Conservation (phyloP, 2,888 invertebrate genomes). For the Trichopria drosophilae region DNA sequence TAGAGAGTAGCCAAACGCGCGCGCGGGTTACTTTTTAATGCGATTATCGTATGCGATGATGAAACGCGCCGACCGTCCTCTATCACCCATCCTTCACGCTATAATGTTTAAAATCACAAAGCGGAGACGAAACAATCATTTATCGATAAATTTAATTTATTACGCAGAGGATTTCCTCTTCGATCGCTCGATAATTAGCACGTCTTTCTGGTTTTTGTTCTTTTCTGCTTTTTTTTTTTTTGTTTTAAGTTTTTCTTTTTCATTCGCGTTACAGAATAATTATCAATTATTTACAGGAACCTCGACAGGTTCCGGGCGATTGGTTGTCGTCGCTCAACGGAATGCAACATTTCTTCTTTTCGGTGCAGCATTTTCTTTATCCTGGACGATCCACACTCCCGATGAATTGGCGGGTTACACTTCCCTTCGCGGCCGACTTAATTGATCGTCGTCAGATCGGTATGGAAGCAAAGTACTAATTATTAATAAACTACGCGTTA, state of each 20-base stretch:
- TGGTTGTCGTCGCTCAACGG: conserved; percentile 45
- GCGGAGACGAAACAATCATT: conserved; percentile 48
- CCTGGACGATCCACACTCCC: conserved; percentile 18
- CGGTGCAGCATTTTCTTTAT: conserved; percentile 36
- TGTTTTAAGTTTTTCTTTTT: too few relatives aligned
- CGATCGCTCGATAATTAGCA: too few relatives aligned
- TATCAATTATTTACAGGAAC: conserved; percentile 47
- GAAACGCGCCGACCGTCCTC: too few relatives aligned
- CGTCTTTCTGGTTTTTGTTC: too few relatives aligned
- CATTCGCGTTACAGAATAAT: conserved; percentile 38
- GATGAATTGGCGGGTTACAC: neutral
- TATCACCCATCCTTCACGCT: conserved; percentile 8
- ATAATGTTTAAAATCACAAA: conserved; percentile 49
- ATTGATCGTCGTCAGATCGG: conserved; percentile 22
- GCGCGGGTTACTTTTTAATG: too few relatives aligned
- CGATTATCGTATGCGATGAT: too few relatives aligned
- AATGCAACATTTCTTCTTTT: conserved; percentile 47
- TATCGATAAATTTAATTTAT: conserved; percentile 29
- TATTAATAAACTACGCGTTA: conserved; percentile 36
- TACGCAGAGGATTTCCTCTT: too few relatives aligned
- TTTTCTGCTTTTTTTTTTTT: too few relatives aligned
- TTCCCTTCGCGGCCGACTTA: neutral
- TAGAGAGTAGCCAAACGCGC: conserved; percentile 46
- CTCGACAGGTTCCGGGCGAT: conserved; percentile 36
- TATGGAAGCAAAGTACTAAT: conserved; percentile 41